Evolutionary conservation across 2,113 vertebrate genomes (phyloP), one percentile per base, ranked within the genome.

Genomic region (Delphinapterus leucas): DNA sequence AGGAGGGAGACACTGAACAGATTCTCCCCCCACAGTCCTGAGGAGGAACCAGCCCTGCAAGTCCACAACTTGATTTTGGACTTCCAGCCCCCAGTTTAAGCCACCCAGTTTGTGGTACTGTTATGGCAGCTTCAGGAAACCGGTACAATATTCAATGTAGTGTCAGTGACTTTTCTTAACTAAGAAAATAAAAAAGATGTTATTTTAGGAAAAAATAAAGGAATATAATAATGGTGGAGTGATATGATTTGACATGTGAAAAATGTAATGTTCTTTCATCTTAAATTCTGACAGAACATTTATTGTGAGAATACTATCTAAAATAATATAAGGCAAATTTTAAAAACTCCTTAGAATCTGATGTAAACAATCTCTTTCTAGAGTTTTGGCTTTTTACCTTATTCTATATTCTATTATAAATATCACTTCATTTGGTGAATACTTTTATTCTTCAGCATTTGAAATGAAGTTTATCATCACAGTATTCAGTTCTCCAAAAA

Each of bases 381-480:
- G 23, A 76, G 28, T 74, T 95, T 96, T 86, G 36, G 10, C 73
- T 83, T 97, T 96, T 96, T 70, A 63, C 68, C 60, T 96, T 88
- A 86, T 58, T 80, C n/a, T 38, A 2, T 84, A 94, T 88, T 89
- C 31, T 41, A 60, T 87, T 84, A 90, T 70, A 84, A 95, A 90
- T 89, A 33, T 65, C 33, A 74, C 68, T 95, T 96, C 53, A 70
- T 61, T 53, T 61, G 76, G 53, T 61, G 67, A 36, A 20, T 92
- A 93, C 88, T 95, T 96, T 97, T 94, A 61, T 97, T 77, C 73
- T 95, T 89, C 76, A 36, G 28, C 89, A 89, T 89, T 96, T 95
- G 67, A 94, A 97, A 55, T 83, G 18, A 93, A 82, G 49, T 88
- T 85, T 87, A 94, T 90, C 94, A 80, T 89, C 26, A 83, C 7